Conservation (phyloP, 2,888 invertebrate genomes). For the Biston betularia region DNA sequence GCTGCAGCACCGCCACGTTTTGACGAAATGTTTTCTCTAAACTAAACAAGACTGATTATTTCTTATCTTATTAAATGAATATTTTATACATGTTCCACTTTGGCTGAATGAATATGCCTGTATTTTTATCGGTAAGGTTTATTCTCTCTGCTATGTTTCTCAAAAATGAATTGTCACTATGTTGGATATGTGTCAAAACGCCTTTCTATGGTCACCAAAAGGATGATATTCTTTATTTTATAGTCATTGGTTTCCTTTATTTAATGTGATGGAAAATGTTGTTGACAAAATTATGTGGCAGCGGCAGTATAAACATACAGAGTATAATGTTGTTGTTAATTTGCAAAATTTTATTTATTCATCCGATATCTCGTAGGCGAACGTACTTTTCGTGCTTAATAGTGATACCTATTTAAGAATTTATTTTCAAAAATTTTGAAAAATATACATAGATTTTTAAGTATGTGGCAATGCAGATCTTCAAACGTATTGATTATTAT, state of each 20-base stretch:
- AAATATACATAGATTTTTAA: conserved; percentile 86
- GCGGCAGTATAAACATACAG: conserved; percentile 76
- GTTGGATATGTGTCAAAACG: conserved; percentile 85
- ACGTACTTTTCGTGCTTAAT: conserved; percentile 74
- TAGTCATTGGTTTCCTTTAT: conserved; percentile 75
- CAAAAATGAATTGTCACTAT: conserved; percentile 80
- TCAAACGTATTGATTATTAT: conserved; percentile 78
- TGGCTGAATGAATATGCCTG: conserved; percentile 84
- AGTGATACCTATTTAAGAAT: conserved; percentile 68
- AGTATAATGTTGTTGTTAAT: conserved; percentile 82
- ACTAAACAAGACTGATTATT: conserved; percentile 87
- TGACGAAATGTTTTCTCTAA: conserved; percentile 84
- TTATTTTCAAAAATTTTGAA: conserved; percentile 81
- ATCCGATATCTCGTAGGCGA: conserved; percentile 77
- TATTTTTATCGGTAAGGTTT: conserved; percentile 82
- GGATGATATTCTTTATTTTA: conserved; percentile 73
- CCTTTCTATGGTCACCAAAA: conserved; percentile 85
- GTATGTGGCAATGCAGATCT: conserved; percentile 87
- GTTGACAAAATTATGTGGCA: conserved; percentile 83
- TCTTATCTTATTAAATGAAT: conserved; percentile 86
- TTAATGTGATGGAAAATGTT: conserved; percentile 83
- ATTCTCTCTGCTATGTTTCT: conserved; percentile 75
- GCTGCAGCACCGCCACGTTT: conserved; percentile 61
- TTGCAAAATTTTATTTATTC: conserved; percentile 85
- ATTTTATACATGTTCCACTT: conserved; percentile 85